These are phyloP conservation scores for Sebastes fasciatus DNA, from an alignment of 2,113 vertebrate genomes.

Conservation along the genomic window DNA sequence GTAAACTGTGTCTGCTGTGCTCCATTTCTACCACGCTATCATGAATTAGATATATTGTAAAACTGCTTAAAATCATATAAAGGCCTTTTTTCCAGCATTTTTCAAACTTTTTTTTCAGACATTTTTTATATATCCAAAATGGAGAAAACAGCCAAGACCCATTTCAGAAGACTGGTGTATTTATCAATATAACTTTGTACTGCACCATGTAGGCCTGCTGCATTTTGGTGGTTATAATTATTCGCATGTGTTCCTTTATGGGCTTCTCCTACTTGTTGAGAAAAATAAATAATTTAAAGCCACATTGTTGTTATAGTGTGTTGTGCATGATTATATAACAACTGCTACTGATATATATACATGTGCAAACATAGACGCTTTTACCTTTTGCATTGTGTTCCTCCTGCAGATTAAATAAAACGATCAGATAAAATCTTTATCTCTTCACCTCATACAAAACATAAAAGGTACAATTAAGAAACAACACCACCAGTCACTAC, in stretches of 20 bases:
- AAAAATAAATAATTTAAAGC: not conserved
- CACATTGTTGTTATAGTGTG: not conserved
- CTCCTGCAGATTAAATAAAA: conserved; percentile 1
- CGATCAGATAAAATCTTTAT: conserved; percentile 10
- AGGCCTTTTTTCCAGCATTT: not conserved
- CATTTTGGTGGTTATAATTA: too few relatives aligned
- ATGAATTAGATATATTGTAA: conserved; percentile 41
- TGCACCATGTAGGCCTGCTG: too few relatives aligned
- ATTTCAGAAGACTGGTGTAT: too few relatives aligned
- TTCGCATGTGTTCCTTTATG: not conserved
- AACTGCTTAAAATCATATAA: conserved; percentile 39
- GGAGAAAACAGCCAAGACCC: too few relatives aligned
- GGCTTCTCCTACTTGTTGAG: not conserved
- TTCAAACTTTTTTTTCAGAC: too few relatives aligned
- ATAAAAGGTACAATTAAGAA: not conserved
- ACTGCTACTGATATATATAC: not conserved
- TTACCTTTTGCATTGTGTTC: not conserved
- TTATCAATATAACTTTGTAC: too few relatives aligned
- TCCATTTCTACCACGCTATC: conserved; percentile 28
- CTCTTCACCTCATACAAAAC: not conserved
- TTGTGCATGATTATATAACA: not conserved
- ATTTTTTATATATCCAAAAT: too few relatives aligned
- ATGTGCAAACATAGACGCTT: not conserved
- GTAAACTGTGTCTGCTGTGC: conserved; percentile 35
- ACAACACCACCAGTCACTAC: not conserved